Percentiles rank a stretch among this genome's conserved stretches.
phyloP scores from a whole-genome alignment of 2,113 vertebrate genomes.

The Psammodynastes pulverulentus region DNA sequence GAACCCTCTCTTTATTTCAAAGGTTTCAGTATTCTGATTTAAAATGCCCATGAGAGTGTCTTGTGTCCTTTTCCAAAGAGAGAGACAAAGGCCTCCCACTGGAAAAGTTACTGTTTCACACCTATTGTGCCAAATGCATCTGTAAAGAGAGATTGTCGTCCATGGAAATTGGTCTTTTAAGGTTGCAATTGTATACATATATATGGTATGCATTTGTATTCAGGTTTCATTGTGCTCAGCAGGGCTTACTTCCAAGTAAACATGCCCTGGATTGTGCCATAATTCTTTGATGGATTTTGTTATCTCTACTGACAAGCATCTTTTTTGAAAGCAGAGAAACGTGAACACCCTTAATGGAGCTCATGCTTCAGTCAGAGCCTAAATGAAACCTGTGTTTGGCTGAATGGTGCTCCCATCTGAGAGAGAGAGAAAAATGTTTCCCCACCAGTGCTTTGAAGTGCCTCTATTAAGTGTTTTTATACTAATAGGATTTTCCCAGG shows the following conservation, averaged over 20 bases:
- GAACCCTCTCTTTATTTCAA: slow-evolving; percentile 14
- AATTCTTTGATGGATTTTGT: slow-evolving; percentile 1
- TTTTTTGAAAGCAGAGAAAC: slow-evolving; percentile 49
- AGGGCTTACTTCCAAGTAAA: slow-evolving; percentile 20
- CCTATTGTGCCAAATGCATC: slow-evolving; percentile 11
- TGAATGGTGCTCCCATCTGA: slow-evolving; percentile 40
- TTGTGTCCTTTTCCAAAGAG: slow-evolving; percentile 5
- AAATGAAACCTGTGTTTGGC: slow-evolving; percentile 57
- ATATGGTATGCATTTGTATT: neutral
- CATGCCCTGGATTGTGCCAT: neutral
- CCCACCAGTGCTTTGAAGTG: slow-evolving; percentile 61
- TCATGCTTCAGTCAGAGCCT: slow-evolving; percentile 49
- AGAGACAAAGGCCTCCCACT: slow-evolving; percentile 8
- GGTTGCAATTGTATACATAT: neutral
- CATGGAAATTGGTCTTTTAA: neutral
- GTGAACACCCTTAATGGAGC: slow-evolving; percentile 45
- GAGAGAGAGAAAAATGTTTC: slow-evolving; percentile 43
- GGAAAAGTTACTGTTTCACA: slow-evolving; percentile 23
- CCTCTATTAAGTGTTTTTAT: slow-evolving; percentile 64
- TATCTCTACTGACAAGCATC: slow-evolving; percentile 56
- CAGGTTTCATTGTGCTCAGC: neutral
- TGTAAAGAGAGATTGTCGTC: slow-evolving; percentile 9
- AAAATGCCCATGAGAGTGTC: slow-evolving; percentile 15
- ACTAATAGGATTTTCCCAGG: slow-evolving; percentile 67
- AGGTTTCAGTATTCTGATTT: slow-evolving; percentile 14